phyloP scores from a whole-genome alignment of 1,140 invertebrate species.

The Microvelia longipes region DNA sequence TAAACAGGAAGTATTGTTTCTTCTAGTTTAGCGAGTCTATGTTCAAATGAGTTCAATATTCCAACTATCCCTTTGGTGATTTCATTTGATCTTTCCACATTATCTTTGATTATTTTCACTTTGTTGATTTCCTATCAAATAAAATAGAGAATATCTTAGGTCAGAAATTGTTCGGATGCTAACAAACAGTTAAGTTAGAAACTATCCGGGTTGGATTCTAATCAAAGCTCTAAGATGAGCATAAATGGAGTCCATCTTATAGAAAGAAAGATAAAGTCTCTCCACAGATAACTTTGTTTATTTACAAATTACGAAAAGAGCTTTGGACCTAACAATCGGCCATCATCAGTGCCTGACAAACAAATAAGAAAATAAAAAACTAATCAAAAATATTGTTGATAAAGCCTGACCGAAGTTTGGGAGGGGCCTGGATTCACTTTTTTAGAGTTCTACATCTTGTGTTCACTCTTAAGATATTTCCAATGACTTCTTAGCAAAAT shows the following conservation, averaged over 20 bases:
- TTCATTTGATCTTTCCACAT: slow-evolving; percentile 58
- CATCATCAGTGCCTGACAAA: too few species aligned
- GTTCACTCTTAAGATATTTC: background rate
- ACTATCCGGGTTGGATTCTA: slow-evolving; percentile 11
- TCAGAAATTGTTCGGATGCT: slow-evolving; percentile 1
- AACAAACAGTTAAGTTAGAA: slow-evolving; percentile 24
- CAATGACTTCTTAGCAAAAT: background rate
- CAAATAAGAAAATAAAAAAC: too few species aligned
- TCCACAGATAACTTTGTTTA: background rate
- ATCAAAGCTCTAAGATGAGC: too few species aligned
- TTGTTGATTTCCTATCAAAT: slow-evolving; percentile 24
- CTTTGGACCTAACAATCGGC: too few species aligned
- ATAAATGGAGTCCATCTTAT: too few species aligned
- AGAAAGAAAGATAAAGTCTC: background rate
- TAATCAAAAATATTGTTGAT: too few species aligned
- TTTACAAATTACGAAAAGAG: background rate
- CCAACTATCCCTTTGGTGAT: slow-evolving; percentile 71
- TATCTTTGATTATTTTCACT: slow-evolving; percentile 45
- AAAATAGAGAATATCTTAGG: background rate
- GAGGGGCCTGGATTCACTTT: too few species aligned
- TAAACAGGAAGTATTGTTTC: slow-evolving; percentile 89
- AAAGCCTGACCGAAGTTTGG: too few species aligned
- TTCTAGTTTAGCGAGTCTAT: slow-evolving; percentile 72
- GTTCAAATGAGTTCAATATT: slow-evolving; percentile 83
- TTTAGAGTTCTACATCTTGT: background rate